phyloP scores from a whole-genome alignment of 2,888 invertebrate genomes.

The Philereme vetulata region DNA sequence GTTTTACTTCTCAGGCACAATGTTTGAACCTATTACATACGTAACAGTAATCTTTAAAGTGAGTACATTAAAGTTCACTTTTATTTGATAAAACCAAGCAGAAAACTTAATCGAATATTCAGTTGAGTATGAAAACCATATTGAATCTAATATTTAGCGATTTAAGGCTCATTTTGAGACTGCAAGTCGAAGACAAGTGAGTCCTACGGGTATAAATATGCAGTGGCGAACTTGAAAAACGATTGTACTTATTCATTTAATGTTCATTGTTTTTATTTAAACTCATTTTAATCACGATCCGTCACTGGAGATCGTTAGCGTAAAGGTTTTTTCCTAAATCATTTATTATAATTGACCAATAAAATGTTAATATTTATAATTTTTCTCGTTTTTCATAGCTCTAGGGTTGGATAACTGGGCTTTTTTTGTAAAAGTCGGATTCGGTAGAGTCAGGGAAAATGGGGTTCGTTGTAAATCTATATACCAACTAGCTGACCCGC shows the following conservation, averaged over 20 bases:
- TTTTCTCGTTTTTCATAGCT: conserved; percentile 49
- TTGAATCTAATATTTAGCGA: background rate
- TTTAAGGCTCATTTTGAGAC: background rate
- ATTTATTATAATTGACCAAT: conserved; percentile 74
- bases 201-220: conserved; percentile 24
- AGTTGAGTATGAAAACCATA: background rate
- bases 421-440: background rate
- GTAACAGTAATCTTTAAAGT: background rate
- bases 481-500: too few species aligned
- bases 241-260: conserved; percentile 68
- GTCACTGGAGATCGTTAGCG: conserved; percentile 58
- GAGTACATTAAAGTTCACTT: background rate
- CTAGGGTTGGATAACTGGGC: conserved; percentile 21
- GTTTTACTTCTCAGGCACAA: conserved; percentile 5
- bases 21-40: background rate
- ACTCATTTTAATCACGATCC: conserved; percentile 67
- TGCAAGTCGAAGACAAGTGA: background rate
- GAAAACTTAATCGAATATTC: background rate
- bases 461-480: too few species aligned
- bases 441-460: too few species aligned
- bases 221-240: conserved; percentile 60
- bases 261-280: conserved; percentile 72
- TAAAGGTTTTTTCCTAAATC: conserved; percentile 59
- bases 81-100: background rate
- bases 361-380: conserved; percentile 72